Conservation (phyloP, 2,797 vertebrate species). For the Phoeniculus purpureus region DNA sequence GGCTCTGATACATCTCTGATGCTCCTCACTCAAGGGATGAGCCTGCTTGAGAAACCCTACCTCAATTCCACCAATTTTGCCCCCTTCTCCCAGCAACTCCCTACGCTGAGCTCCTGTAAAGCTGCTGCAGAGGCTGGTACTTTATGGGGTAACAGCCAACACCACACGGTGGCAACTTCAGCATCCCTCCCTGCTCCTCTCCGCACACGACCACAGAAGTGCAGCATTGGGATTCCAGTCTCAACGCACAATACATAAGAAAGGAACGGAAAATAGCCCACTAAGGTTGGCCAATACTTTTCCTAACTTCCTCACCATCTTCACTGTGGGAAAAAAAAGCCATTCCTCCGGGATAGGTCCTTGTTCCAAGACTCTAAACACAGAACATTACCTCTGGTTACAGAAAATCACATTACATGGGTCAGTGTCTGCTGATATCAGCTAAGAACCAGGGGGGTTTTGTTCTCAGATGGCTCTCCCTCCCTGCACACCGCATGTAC, state of each 20-base stretch:
- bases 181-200: neutral
- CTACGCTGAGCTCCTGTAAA: neutral
- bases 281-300: neutral
- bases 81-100: neutral
- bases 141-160: accelerated
- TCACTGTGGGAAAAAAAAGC: neutral
- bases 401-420: neutral
- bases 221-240: neutral
- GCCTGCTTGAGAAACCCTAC: neutral
- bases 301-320: neutral
- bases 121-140: neutral
- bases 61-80: neutral
- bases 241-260: accelerated
- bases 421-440: neutral
- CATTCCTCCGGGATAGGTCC: neutral
- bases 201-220: neutral
- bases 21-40: neutral
- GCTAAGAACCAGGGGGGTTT: neutral
- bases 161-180: too few relatives aligned
- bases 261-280: neutral
- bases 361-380: neutral
- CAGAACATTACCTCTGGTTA: neutral
- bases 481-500: accelerated
- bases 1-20: neutral
- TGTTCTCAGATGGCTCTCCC: neutral